phyloP scores from a whole-genome alignment of 2,888 invertebrate species.

The Aleiodes alternator region DNA sequence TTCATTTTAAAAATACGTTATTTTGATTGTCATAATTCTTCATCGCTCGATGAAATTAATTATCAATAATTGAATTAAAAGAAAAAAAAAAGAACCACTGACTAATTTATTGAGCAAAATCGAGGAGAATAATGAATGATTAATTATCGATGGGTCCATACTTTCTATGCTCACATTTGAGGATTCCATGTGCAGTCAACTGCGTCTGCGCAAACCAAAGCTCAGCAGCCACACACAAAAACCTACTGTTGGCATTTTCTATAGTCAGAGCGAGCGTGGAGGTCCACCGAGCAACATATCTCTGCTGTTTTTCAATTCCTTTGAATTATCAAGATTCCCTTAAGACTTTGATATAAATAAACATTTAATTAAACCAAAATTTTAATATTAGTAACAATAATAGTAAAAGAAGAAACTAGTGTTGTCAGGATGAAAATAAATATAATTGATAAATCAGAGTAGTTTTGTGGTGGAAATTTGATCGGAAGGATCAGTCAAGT shows the following conservation, averaged over 20 bases:
- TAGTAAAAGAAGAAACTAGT: not conserved
- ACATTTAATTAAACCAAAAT: not conserved
- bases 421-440: not conserved
- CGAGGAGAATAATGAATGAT: slow-evolving; percentile 1
- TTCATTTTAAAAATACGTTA: too few relatives aligned
- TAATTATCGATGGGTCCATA: slow-evolving; percentile 11
- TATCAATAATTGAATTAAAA: too few relatives aligned
- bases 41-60: too few relatives aligned
- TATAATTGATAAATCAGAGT: not conserved
- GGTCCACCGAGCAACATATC: slow-evolving; percentile 45
- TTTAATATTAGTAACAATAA: not conserved
- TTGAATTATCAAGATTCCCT: not conserved
- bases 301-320: not conserved
- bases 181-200: not conserved
- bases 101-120: slow-evolving; percentile 15
- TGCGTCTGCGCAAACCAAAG: slow-evolving; percentile 12
- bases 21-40: too few relatives aligned
- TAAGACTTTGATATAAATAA: too few relatives aligned
- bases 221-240: slow-evolving; percentile 18
- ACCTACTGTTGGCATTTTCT: not conserved
- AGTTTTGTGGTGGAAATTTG: not conserved
- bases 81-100: not conserved
- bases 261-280: slow-evolving; percentile 39
- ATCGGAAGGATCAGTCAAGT: not conserved
- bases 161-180: not conserved